A percentile compares a stretch with the other conserved stretches of the same genome.
Conservation (phyloP, 2,797 vertebrate species). For the Mormyrus proboscirostris region DNA sequence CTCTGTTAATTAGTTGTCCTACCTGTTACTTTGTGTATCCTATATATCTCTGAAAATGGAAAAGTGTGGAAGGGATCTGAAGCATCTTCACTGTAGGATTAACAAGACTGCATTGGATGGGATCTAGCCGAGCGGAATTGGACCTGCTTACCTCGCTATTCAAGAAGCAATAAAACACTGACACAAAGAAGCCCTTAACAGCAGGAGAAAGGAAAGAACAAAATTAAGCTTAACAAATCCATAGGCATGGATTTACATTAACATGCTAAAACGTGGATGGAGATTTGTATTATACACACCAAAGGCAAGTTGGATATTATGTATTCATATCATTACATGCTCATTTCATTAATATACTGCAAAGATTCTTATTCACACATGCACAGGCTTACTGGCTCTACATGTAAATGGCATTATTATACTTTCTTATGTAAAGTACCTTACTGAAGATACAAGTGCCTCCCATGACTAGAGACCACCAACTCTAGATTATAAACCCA, state of each 20-base stretch:
- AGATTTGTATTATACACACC: background rate
- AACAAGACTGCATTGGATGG: background rate
- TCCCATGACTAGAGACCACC: background rate
- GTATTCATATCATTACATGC: background rate
- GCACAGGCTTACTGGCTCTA: background rate
- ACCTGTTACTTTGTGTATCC: background rate
- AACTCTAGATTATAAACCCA: background rate
- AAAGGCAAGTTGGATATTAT: background rate
- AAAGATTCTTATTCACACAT: background rate
- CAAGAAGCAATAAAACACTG: constrained; percentile 97
- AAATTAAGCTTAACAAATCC: background rate
- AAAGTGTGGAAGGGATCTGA: background rate
- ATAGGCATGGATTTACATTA: background rate
- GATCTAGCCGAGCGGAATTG: background rate
- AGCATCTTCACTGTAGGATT: background rate
- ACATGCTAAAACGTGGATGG: background rate
- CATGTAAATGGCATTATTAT: background rate
- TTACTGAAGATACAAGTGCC: background rate
- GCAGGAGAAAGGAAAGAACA: background rate
- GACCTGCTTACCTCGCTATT: constrained; percentile 86
- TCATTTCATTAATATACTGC: background rate
- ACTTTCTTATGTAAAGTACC: background rate
- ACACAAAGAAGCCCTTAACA: constrained; percentile 91
- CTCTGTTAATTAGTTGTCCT: background rate
- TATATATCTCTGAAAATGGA: background rate